A percentile compares a stretch with the other conserved stretches of the same genome.
Evolutionary conservation across 2,113 vertebrate genomes (phyloP).

Genomic region (Burhinus bistriatus): DNA sequence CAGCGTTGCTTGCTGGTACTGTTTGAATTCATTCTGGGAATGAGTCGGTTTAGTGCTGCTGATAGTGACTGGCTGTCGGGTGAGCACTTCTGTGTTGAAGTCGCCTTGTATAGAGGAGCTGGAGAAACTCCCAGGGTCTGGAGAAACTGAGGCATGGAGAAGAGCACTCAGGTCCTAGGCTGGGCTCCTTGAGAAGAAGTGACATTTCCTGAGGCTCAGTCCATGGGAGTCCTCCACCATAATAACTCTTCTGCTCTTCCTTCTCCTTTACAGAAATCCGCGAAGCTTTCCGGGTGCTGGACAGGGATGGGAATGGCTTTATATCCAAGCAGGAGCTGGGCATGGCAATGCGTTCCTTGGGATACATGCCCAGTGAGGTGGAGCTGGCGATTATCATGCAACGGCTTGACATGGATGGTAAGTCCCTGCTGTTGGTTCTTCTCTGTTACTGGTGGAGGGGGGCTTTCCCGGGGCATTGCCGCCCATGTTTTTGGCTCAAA

Average conservation of each 20-base stretch:
- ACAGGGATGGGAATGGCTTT: slow-evolving; percentile 97
- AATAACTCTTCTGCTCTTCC: background rate
- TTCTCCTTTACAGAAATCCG: slow-evolving; percentile 87
- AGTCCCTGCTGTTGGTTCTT: slow-evolving; percentile 22
- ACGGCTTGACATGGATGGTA: slow-evolving; percentile 97
- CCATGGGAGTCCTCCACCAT: background rate
- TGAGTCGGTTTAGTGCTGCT: background rate
- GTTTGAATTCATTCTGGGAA: background rate
- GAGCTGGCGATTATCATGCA: slow-evolving; percentile 99
- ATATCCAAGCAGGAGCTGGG: slow-evolving; percentile 99
- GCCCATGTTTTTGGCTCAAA: fast-evolving
- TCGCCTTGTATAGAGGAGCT: background rate
- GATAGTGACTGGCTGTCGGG: background rate
- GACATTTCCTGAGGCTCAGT: background rate
- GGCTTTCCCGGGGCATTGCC: background rate
- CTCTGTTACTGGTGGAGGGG: background rate
- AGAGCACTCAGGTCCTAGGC: background rate
- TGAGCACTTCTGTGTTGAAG: background rate
- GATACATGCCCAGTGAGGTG: slow-evolving; percentile 99
- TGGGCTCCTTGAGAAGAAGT: background rate
- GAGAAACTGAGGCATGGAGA: background rate
- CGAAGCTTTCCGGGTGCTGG: slow-evolving; percentile 95
- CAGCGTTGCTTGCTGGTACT: background rate
- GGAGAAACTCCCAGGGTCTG: background rate
- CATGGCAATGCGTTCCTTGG: slow-evolving; percentile 98